These are phyloP conservation scores for Julus scanicus DNA, from an alignment of 2,888 invertebrate genomes.

Conservation along the genomic window DNA sequence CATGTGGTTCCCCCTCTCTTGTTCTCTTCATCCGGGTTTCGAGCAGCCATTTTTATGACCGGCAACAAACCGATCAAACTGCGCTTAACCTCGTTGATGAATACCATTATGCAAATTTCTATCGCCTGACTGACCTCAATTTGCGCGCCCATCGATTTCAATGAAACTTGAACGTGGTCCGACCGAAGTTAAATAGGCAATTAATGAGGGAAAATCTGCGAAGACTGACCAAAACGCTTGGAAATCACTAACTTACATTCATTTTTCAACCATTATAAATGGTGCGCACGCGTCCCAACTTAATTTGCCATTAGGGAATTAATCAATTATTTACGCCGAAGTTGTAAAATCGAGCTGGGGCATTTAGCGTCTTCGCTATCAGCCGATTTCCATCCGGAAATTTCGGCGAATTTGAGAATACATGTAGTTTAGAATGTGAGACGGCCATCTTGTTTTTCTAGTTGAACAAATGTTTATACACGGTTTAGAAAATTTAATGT, in stretches of 20 bases:
- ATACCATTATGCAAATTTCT: slow-evolving; percentile 32
- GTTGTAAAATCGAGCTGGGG: not conserved
- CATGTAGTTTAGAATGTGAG: too few relatives aligned
- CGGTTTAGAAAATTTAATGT: too few relatives aligned
- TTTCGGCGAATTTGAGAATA: not conserved
- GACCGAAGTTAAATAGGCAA: not conserved
- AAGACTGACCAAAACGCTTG: slow-evolving; percentile 20
- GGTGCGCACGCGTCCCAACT: not conserved
- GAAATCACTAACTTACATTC: slow-evolving; percentile 16
- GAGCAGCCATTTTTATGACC: not conserved
- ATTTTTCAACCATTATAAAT: not conserved
- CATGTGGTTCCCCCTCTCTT: not conserved
- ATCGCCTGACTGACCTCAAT: slow-evolving; percentile 22
- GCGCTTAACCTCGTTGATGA: slow-evolving; percentile 38
- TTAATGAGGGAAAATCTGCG: not conserved
- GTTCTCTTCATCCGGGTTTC: not conserved
- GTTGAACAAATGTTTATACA: too few relatives aligned
- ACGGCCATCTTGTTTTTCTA: too few relatives aligned
- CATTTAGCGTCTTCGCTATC: not conserved
- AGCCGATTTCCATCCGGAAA: not conserved
- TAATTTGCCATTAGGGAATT: slow-evolving; percentile 27
- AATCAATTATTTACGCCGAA: not conserved
- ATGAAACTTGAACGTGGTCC: not conserved
- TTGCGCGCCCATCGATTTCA: not conserved
- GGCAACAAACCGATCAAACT: slow-evolving; percentile 4